These are phyloP conservation scores for Elmis aenea DNA, from an alignment of 2,888 invertebrate genomes.

Conservation along the genomic window DNA sequence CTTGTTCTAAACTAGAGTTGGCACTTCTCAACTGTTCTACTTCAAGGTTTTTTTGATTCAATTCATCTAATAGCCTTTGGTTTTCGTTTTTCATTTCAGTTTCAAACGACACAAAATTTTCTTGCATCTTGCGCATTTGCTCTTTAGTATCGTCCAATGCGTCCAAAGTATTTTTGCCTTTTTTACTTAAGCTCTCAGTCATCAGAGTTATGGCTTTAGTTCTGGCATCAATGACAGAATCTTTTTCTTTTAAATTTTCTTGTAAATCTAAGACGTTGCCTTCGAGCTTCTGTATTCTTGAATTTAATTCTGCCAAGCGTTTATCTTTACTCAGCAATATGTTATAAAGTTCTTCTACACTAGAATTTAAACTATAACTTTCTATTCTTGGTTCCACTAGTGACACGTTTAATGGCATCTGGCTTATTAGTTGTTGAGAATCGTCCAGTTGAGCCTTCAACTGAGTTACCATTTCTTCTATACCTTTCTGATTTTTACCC, in stretches of 20 bases:
- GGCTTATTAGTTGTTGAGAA: constrained; percentile 43
- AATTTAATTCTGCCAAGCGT: constrained; percentile 60
- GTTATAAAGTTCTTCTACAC: constrained; percentile 42
- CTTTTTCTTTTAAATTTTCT: constrained; percentile 77
- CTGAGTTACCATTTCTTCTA: constrained; percentile 52
- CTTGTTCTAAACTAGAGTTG: constrained; percentile 27
- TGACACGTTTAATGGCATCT: constrained; percentile 33
- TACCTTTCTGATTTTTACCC: constrained; percentile 49
- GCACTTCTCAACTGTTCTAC: constrained; percentile 44
- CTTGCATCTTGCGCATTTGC: constrained; percentile 77
- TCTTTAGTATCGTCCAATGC: constrained; percentile 74
- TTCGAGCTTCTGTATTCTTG: constrained; percentile 69
- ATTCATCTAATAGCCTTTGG: constrained; percentile 52
- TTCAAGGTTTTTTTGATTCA: constrained; percentile 54
- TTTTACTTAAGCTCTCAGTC: constrained; percentile 67
- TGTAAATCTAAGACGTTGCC: constrained; percentile 73
- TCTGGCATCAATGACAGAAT: constrained; percentile 75
- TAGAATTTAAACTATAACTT: constrained; percentile 35
- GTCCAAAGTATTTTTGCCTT: constrained; percentile 65
- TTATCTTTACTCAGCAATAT: constrained; percentile 58
- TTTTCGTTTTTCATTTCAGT: constrained; percentile 66
- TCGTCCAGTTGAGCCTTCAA: constrained; percentile 52
- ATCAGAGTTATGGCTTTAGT: constrained; percentile 73
- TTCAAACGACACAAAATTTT: constrained; percentile 68
- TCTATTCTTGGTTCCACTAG: constrained; percentile 34